Evolutionary conservation across 2,888 invertebrate genomes (phyloP).

Genomic region (Aricia artaxerxes): DNA sequence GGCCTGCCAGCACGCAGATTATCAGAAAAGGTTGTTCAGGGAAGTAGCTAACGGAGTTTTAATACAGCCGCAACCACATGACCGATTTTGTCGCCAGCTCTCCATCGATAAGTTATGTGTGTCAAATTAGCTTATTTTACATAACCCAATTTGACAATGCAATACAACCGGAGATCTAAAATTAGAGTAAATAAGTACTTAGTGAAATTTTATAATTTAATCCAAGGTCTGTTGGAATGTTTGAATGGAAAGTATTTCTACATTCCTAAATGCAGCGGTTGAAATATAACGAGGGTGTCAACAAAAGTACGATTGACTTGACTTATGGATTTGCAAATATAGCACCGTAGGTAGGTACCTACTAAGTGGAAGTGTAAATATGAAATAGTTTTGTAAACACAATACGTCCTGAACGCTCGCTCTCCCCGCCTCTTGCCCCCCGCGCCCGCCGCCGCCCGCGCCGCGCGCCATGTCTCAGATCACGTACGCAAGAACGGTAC

Average conservation of each 20-base stretch:
- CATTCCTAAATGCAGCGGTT: not conserved
- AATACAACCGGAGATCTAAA: not conserved
- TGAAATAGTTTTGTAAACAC: conserved; percentile 37
- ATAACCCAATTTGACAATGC: not conserved
- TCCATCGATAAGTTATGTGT: not conserved
- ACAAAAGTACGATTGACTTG: not conserved
- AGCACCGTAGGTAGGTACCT: not conserved
- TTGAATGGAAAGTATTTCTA: too few species aligned
- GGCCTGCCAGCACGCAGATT: too few species aligned
- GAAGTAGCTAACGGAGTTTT: too few species aligned
- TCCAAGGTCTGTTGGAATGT: not conserved
- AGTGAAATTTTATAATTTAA: too few species aligned
- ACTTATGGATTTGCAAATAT: conserved; percentile 1
- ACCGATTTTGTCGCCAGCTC: too few species aligned
- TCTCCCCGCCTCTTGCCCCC: conserved; percentile 48
- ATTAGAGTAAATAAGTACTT: not conserved
- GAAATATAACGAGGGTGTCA: not conserved
- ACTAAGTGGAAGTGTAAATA: conserved; percentile 11
- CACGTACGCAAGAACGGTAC: conserved; percentile 67
- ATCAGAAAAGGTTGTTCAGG: too few species aligned
- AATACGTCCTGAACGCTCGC: conserved; percentile 33
- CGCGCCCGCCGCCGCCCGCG: conserved; percentile 41
- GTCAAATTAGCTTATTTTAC: not conserved
- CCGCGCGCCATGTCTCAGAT: conserved; percentile 63
- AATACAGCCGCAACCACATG: too few species aligned